Conservation (phyloP, 2,797 vertebrate species). For the Xiphophorus birchmanni region DNA sequence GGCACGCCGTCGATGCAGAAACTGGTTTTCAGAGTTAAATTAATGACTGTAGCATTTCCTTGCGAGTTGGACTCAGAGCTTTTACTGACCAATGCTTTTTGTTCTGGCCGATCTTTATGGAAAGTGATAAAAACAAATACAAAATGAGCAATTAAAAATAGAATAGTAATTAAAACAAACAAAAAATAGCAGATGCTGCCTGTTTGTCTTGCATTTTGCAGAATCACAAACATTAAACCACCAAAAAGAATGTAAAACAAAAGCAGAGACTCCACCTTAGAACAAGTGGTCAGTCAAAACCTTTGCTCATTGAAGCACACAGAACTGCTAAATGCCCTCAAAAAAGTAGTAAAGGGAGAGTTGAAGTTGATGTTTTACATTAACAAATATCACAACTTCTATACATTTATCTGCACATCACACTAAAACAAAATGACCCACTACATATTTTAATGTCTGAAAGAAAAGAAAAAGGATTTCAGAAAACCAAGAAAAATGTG, state of each 20-base stretch:
- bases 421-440: conserved; percentile 48
- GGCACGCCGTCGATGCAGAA: conserved; percentile 51
- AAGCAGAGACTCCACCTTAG: conserved; percentile 37
- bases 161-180: conserved; percentile 29
- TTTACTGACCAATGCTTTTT: conserved; percentile 26
- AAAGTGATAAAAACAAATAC: conserved; percentile 38
- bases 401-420: conserved; percentile 68
- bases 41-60: conserved; percentile 31
- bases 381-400: conserved; percentile 77
- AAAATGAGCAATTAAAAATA: background rate
- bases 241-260: conserved; percentile 38
- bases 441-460: conserved; percentile 50
- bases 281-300: conserved; percentile 25
- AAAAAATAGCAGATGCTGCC: conserved; percentile 36
- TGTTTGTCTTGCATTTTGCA: conserved; percentile 43
- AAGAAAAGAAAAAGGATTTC: conserved; percentile 53
- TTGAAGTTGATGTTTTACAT: conserved; percentile 60
- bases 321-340: conserved; percentile 27
- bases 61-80: conserved; percentile 36
- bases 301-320: conserved; percentile 30
- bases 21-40: conserved; percentile 37
- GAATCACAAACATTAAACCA: conserved; percentile 42
- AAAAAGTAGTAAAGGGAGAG: conserved; percentile 29
- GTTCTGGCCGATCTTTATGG: conserved; percentile 49
- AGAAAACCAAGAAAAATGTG: conserved; percentile 55